Base-by-base conservation (phyloP, 2,888 invertebrate genomes). In the Eledona agricola region DNA sequence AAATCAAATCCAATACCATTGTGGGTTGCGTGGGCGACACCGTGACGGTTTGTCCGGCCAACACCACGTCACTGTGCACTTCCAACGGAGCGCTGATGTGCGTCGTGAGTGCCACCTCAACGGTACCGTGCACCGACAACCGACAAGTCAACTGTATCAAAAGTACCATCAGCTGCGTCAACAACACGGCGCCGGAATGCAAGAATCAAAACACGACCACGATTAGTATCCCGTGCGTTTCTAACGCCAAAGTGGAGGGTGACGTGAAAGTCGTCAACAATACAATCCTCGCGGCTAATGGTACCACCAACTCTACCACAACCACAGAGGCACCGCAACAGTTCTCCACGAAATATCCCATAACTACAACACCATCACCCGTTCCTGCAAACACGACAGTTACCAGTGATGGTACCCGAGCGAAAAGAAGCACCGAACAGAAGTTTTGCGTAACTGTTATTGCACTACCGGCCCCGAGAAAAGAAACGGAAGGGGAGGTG, bases 51-150 rank as follows among this genome's bases (percentile, higher is more conserved):
- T 75, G 76, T 57, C 70, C 75, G 3, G 54, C 67, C 0, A 72
- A 71, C 40, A 73, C 75, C 2, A 69, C 67, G 10, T 72, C 76
- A 1, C 49, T 76, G 2, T 75, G 76, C 56, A 73, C 75, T 46
- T 63, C 65, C 4, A 73, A 72, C 35, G 75, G 76, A 2, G 73
- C 73, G 1, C 72, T 76, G 7, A 71, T 76, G 66, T 75, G 76
- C 51, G 73, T 74, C 1, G 71, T 73, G 1, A 72, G 69, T 35
- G 67, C 70, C 0, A 53, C 62, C 6, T 57, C 66, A n/a, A 74
- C 74, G 5, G 67, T 65, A 12, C 72, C 72, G 4, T 76, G 76
- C 47, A 63, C 59, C 1, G 59, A 66, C 9, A 62, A 67, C 20
- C 58, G 60, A 3, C 61, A 67, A 40, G 62, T 60, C 4, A 68